phyloP scores from a whole-genome alignment of 1,140 invertebrate species.

The Latrodectus geometricus region DNA sequence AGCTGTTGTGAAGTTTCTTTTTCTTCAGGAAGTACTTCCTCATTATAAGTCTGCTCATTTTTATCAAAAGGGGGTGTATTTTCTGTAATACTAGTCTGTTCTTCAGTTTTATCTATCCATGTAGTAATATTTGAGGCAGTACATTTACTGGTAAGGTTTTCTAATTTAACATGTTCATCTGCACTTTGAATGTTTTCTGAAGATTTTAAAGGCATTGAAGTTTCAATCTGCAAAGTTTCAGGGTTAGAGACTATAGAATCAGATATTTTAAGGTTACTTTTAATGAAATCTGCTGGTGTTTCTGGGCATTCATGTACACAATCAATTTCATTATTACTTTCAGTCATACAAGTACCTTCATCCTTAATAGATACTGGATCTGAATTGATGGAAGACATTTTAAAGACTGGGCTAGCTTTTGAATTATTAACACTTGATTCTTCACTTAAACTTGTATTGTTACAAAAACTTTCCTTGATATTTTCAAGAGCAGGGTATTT shows the following conservation, averaged over 20 bases:
- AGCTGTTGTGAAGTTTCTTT: neutral
- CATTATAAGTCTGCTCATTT: neutral
- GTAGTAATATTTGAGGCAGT: neutral
- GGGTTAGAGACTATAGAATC: neutral
- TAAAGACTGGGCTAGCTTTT: neutral
- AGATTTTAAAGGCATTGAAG: slow-evolving; percentile 27
- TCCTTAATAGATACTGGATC: neutral
- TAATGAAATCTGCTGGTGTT: slow-evolving; percentile 10
- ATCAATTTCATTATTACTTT: neutral
- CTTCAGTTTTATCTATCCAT: slow-evolving; percentile 2
- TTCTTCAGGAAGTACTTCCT: neutral
- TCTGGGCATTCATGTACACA: slow-evolving; percentile 1
- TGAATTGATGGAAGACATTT: neutral
- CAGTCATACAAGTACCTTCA: too few species aligned
- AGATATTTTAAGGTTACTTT: neutral
- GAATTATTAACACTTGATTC: neutral
- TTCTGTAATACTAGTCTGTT: slow-evolving; percentile 1
- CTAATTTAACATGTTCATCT: slow-evolving; percentile 7
- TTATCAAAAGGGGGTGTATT: slow-evolving; percentile 19
- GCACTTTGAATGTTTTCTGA: slow-evolving; percentile 30
- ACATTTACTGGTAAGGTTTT: neutral
- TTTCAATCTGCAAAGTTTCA: neutral
- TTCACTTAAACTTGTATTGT: neutral
- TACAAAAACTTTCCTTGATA: neutral
- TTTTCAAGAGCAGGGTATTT: slow-evolving; percentile 7